Base-by-base conservation (phyloP, 2,888 invertebrate genomes). In the Nysson spinosus region DNA sequence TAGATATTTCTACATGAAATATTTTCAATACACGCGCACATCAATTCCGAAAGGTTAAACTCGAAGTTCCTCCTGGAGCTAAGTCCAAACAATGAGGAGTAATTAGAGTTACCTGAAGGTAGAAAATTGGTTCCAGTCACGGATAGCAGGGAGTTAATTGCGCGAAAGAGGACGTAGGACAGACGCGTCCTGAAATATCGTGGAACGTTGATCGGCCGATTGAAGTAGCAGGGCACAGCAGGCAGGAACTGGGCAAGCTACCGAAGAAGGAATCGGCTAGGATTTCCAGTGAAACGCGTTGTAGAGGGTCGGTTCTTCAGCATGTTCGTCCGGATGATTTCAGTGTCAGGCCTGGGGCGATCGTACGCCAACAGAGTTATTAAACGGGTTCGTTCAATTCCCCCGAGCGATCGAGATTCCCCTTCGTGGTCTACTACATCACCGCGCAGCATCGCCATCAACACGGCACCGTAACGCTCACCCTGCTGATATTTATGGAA, bases 321-420 rank as follows among this genome's bases (percentile, higher is more conserved):
- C 52, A 30, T 39, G 46, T 24, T 12, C 24, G 46, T 14, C n/a
- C 22, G 64, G 56, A 65, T 65, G 66, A 32, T 58, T 69, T 58
- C 60, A 65, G 65, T 66, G 75, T 63, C 73, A 56, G 40, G 75
- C 75, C 67, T 57, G 54, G 60, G 68, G 75, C 73, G 64, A 73
- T 68, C 60, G 68, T 63, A 71, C 66, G 62, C 76, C 60, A 61
- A 51, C 72, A 66, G 69, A 79, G 76, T 82, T 81, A 82, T 83
- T 83, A 80, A 81, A 75, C 75, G 77, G 60, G 76, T 82, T 81
- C 79, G 75, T 75, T 78, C 77, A 80, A 81, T 83, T 81, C 83
- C 81, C 83, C 43, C 61, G 62, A 73, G 83, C 77, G 69, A 77
- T 75, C 64, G 56, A 62, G 73, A 71, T 64, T 67, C 60, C 56